Percentiles rank a stretch among this genome's conserved stretches.
Conservation (phyloP, 2,113 vertebrate genomes). For the Orcinus orca region DNA sequence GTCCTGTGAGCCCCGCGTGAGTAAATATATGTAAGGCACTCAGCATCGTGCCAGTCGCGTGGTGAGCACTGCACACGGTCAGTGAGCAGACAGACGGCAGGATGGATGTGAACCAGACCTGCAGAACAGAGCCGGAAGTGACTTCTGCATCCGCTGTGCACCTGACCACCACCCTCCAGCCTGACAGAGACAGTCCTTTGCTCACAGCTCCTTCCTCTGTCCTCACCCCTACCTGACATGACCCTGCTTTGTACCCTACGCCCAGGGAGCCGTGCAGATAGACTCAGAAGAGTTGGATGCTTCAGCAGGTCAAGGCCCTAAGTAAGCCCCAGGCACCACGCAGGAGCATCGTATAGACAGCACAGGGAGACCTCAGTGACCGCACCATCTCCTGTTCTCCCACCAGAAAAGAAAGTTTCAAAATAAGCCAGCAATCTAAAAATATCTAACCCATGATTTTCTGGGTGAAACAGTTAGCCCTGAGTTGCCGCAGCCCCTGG, state of each 20-base stretch:
- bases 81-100: background rate
- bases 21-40: background rate
- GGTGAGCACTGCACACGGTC: background rate
- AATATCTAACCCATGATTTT: constrained; percentile 50
- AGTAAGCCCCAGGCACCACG: background rate
- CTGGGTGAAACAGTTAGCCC: constrained; percentile 56
- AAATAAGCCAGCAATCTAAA: constrained; percentile 55
- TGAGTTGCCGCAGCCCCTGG: constrained; percentile 20
- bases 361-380: background rate
- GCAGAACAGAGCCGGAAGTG: background rate
- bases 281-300: background rate
- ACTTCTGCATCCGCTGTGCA: background rate
- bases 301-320: background rate
- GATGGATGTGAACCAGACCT: background rate
- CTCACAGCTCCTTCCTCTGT: background rate
- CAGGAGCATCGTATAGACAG: background rate
- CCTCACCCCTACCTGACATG: background rate
- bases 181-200: background rate
- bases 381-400: background rate
- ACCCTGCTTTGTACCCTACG: background rate
- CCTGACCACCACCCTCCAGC: background rate
- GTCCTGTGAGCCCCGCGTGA: background rate
- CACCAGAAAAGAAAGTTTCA: background rate
- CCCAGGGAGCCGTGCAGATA: background rate
- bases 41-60: background rate